Percentiles rank a stretch among this genome's conserved stretches.
Conservation (phyloP, 2,113 vertebrate species). For the Coracopsis vasa region DNA sequence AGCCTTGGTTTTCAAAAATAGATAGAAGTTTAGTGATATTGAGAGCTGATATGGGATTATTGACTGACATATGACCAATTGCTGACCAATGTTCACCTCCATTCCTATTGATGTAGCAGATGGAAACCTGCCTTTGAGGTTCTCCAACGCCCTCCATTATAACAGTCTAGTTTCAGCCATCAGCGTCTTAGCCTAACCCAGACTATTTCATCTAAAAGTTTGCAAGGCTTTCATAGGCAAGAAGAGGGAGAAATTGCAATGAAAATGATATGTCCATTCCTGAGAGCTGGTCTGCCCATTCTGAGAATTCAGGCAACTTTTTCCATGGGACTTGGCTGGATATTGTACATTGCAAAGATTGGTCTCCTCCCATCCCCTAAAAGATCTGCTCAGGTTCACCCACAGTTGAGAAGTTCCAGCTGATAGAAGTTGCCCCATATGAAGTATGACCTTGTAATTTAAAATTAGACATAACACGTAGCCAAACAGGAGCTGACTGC, state of each 20-base stretch:
- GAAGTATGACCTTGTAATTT: background rate
- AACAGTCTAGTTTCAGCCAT: background rate
- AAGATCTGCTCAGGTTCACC: background rate
- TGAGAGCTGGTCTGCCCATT: background rate
- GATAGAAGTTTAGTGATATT: background rate
- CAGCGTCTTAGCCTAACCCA: background rate
- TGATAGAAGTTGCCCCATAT: background rate
- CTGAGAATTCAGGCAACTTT: background rate
- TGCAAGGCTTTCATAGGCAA: background rate
- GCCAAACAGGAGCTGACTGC: background rate
- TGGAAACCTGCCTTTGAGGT: background rate
- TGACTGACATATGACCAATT: background rate
- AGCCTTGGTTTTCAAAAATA: background rate
- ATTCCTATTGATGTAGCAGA: background rate
- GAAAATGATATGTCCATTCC: fast-evolving
- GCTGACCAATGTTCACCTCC: background rate
- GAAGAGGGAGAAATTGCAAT: background rate
- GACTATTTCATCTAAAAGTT: background rate
- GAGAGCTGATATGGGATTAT: background rate
- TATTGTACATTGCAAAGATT: background rate
- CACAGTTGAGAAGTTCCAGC: background rate
- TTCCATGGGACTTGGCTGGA: background rate
- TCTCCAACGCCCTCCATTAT: background rate
- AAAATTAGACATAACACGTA: fast-evolving
- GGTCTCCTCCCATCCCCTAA: background rate